phyloP scores from a whole-genome alignment of 2,797 vertebrate species.

The Podarcis siculus region DNA sequence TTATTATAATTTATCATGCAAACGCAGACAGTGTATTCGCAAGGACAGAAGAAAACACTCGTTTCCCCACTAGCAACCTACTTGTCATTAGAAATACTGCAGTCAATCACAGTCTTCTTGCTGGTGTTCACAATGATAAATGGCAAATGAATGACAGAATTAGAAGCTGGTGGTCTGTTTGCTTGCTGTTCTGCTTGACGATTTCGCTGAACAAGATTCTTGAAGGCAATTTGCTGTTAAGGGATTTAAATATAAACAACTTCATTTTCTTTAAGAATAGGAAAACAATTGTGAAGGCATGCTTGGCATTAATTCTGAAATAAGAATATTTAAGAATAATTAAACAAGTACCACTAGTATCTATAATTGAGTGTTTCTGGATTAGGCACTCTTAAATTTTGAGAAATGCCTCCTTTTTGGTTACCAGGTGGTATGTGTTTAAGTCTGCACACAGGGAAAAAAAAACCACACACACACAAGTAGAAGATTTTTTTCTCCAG shows the following conservation, averaged over 20 bases:
- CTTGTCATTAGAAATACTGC: slow-evolving; percentile 99
- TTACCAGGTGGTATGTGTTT: neutral
- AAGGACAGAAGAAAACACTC: neutral
- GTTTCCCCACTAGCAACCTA: slow-evolving; percentile 69
- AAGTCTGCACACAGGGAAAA: neutral
- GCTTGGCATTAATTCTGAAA: neutral
- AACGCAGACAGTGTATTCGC: neutral
- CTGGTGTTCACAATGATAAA: slow-evolving; percentile 99
- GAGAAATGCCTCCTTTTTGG: neutral
- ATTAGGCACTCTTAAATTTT: neutral
- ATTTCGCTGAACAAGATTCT: slow-evolving; percentile 97
- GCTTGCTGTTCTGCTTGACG: slow-evolving; percentile 92
- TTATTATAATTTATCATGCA: too few relatives aligned
- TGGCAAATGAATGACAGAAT: slow-evolving; percentile 97
- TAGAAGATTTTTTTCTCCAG: neutral
- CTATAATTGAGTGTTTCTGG: neutral
- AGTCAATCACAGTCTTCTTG: slow-evolving; percentile 99
- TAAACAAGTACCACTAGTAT: neutral
- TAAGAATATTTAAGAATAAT: neutral
- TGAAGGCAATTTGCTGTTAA: slow-evolving; percentile 98
- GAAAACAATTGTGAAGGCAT: neutral
- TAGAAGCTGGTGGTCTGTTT: slow-evolving; percentile 90
- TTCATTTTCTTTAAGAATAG: neutral
- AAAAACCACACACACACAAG: too few relatives aligned
- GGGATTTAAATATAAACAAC: slow-evolving; percentile 21